These are phyloP conservation scores for Argyra leucocephala DNA, from an alignment of 2,888 invertebrate genomes.

Conservation along the genomic window DNA sequence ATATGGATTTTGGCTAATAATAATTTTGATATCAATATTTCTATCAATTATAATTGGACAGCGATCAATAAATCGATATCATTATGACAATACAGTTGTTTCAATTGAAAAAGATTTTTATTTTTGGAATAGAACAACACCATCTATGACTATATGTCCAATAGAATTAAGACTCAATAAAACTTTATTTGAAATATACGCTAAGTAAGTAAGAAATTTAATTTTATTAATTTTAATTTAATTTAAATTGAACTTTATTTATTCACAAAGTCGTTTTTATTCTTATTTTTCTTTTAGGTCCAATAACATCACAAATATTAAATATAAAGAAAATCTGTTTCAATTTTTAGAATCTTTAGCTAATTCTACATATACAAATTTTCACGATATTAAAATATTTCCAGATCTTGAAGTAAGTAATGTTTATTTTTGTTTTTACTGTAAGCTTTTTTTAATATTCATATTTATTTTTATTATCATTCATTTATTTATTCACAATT, in stretches of 20 bases:
- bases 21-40: conserved; percentile 31
- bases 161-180: conserved; percentile 34
- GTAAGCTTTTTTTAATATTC: no score
- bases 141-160: conserved; percentile 39
- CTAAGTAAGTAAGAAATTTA: conserved; percentile 25
- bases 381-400: conserved; percentile 34
- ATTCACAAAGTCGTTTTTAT: no score
- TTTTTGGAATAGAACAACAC: conserved; percentile 39
- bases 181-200: conserved; percentile 30
- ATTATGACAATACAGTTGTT: conserved; percentile 38
- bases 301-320: background rate
- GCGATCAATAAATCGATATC: conserved; percentile 35
- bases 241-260: background rate
- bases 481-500: no score
- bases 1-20: conserved; percentile 29
- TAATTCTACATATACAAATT: conserved; percentile 39
- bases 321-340: conserved; percentile 22
- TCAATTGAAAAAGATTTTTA: conserved; percentile 39
- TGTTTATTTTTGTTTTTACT: no score
- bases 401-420: conserved; percentile 28
- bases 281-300: background rate
- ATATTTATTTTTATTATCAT: no score
- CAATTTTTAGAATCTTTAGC: conserved; percentile 39
- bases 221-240: background rate
- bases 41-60: conserved; percentile 33